Evolutionary conservation across 2,888 invertebrate species (phyloP).

Genomic region (Sisyra terminalis): DNA sequence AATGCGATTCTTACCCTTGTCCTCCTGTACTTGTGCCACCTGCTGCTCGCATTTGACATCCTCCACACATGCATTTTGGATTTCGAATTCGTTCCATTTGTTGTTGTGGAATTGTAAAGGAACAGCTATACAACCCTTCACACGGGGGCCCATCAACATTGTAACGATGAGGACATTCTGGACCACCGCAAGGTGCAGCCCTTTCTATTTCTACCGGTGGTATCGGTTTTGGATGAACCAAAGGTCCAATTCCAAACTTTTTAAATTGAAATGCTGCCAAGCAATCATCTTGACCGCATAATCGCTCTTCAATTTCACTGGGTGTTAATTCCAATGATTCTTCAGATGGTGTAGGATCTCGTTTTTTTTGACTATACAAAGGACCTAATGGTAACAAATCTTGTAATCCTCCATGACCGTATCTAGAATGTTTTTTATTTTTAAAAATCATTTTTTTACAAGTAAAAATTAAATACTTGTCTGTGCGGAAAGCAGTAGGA

Average conservation of each 20-base stretch:
- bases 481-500: neutral
- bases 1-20: too few relatives aligned
- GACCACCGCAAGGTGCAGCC: conserved; percentile 1
- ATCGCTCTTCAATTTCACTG: conserved; percentile 1
- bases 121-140: neutral
- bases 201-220: conserved; percentile 2
- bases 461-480: neutral
- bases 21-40: too few relatives aligned
- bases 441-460: neutral
- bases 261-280: conserved; percentile 24
- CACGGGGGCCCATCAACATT: conserved; percentile 1
- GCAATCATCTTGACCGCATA: conserved; percentile 17
- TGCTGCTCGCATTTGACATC: neutral
- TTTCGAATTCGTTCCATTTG: neutral
- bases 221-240: conserved; percentile 15
- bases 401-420: conserved; percentile 1
- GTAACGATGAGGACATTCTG: neutral
- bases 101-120: neutral
- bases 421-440: neutral
- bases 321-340: conserved; percentile 2
- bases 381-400: conserved; percentile 4
- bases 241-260: conserved; percentile 25
- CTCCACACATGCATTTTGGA: neutral
- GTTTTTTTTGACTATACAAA: neutral
- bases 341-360: neutral